These are phyloP conservation scores for Bungarus multicinctus DNA, from an alignment of 2,113 vertebrate species.

Conservation along the genomic window DNA sequence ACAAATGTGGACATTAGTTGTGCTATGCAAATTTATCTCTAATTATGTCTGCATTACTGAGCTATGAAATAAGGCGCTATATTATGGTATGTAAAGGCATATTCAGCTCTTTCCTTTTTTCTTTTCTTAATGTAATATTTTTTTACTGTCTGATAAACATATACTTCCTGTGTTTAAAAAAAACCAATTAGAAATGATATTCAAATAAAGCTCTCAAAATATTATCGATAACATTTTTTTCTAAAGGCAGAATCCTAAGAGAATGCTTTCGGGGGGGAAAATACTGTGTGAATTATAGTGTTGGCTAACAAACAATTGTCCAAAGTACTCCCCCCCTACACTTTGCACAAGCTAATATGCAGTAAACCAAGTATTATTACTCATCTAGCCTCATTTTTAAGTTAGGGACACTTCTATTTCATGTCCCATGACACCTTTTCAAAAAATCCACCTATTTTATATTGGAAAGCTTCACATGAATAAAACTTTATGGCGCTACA, in stretches of 20 bases:
- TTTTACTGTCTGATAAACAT: constrained; percentile 39
- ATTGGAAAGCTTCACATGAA: constrained; percentile 82
- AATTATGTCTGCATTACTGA: constrained; percentile 44
- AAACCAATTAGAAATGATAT: constrained; percentile 22
- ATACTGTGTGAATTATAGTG: constrained; percentile 24
- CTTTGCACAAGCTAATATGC: constrained; percentile 60
- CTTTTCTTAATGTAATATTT: constrained; percentile 46
- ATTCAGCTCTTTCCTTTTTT: constrained; percentile 47
- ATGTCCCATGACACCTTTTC: constrained; percentile 76
- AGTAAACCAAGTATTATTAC: constrained; percentile 69
- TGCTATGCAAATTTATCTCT: constrained; percentile 50
- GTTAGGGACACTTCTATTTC: constrained; percentile 74
- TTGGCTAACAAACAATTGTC: constrained; percentile 53
- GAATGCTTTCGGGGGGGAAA: constrained; percentile 6
- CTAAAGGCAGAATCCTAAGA: constrained; percentile 32
- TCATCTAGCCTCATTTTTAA: constrained; percentile 65
- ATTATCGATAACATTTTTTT: neutral
- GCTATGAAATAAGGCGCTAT: constrained; percentile 55
- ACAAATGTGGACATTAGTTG: constrained; percentile 48
- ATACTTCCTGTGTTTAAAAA: constrained; percentile 44
- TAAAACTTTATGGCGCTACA: constrained; percentile 82
- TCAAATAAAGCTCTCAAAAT: constrained; percentile 16
- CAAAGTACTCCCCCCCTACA: constrained; percentile 16
- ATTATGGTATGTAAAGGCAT: constrained; percentile 46
- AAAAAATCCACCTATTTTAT: constrained; percentile 82